Percentiles rank a stretch among this genome's conserved stretches.
phyloP scores from a whole-genome alignment of 2,113 vertebrate species.

The Myotis lucifugus region DNA sequence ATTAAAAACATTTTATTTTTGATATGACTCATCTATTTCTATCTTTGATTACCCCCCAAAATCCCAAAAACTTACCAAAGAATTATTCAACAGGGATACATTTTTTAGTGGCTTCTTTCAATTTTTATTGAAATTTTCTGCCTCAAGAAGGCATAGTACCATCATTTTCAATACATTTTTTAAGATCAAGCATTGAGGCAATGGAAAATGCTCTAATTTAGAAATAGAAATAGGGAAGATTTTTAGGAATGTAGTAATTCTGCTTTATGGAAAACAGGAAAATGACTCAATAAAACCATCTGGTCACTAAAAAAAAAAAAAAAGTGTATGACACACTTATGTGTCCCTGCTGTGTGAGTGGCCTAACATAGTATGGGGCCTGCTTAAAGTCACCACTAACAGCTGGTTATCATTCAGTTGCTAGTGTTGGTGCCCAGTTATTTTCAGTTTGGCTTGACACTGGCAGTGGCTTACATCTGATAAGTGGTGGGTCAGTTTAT shows the following conservation, averaged over 20 bases:
- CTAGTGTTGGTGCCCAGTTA: conserved; percentile 28
- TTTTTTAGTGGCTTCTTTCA: background rate
- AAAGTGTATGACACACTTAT: background rate
- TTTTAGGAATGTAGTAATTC: conserved; percentile 50
- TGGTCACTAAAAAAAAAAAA: conserved; percentile 24
- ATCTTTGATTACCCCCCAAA: conserved; percentile 65
- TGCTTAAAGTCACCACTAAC: conserved; percentile 36
- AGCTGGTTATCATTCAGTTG: conserved; percentile 59
- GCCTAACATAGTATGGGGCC: background rate
- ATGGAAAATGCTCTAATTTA: conserved; percentile 40
- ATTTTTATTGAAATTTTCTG: background rate
- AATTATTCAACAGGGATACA: background rate
- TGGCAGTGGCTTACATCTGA: conserved; percentile 7
- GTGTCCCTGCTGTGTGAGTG: background rate
- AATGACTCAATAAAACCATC: conserved; percentile 41
- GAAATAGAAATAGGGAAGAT: conserved; percentile 11
- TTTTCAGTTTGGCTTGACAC: conserved; percentile 43
- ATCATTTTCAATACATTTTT: conserved; percentile 3
- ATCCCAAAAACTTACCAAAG: background rate
- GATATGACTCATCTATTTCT: conserved; percentile 80
- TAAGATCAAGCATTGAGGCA: background rate
- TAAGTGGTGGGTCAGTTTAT: background rate
- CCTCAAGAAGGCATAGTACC: background rate
- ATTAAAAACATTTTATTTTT: conserved; percentile 54
- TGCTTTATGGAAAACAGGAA: conserved; percentile 58